Conservation (phyloP, 2,113 vertebrate genomes). For the Calidris pugnax region DNA sequence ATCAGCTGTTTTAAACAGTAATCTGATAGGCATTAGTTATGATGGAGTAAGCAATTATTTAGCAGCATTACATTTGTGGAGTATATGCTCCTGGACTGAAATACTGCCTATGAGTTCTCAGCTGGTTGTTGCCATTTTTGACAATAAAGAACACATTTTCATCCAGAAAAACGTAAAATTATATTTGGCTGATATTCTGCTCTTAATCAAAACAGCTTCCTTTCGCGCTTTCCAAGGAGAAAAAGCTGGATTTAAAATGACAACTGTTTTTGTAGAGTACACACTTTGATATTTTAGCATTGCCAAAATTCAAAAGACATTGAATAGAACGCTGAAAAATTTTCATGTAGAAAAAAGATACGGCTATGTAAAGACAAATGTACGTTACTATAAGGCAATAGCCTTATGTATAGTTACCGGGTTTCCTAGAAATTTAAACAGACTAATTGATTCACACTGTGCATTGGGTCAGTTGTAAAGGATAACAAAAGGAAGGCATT, state of each 20-base stretch:
- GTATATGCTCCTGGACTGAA: background rate
- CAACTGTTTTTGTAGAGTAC: background rate
- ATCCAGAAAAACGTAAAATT: background rate
- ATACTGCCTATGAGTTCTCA: background rate
- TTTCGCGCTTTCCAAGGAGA: fast-evolving
- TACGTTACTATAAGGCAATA: background rate
- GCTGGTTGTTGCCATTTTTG: background rate
- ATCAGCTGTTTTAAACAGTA: background rate
- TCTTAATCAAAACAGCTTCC: background rate
- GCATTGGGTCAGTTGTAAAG: background rate
- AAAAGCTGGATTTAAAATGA: background rate
- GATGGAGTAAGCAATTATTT: background rate
- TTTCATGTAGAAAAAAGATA: background rate
- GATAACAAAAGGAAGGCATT: background rate
- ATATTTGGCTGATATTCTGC: background rate
- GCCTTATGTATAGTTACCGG: fast-evolving
- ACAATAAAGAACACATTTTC: background rate
- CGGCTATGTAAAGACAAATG: background rate
- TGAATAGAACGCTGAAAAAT: background rate
- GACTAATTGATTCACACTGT: background rate
- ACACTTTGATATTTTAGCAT: background rate
- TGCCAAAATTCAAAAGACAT: background rate
- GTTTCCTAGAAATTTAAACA: background rate
- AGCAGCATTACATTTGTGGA: background rate
- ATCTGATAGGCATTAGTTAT: background rate